phyloP scores from a whole-genome alignment of 2,888 invertebrate species.

The Bombylius major region DNA sequence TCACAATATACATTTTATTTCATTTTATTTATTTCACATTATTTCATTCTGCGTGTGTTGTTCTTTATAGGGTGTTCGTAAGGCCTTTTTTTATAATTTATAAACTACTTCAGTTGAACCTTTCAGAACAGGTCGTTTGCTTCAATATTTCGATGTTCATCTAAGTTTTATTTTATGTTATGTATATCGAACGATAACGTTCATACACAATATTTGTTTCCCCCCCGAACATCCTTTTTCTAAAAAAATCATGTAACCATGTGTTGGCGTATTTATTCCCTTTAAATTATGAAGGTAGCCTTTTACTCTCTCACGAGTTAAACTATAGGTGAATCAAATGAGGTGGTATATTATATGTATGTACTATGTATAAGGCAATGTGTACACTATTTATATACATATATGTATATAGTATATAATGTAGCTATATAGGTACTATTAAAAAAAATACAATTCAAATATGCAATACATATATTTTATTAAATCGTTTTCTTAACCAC shows the following conservation, averaged over 20 bases:
- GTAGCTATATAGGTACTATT: no score
- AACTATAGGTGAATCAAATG: background rate
- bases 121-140: slow-evolving; percentile 5
- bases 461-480: no score
- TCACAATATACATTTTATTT: background rate
- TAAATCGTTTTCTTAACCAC: no score
- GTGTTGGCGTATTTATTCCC: slow-evolving; percentile 8
- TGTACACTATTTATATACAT: no score
- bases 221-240: no score
- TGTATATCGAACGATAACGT: no score
- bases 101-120: slow-evolving; percentile 13
- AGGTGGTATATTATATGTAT: no score
- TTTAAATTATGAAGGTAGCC: slow-evolving; percentile 5
- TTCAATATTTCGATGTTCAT: slow-evolving; percentile 1
- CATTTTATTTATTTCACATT: background rate
- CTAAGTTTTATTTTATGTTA: background rate
- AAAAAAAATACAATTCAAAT: no score
- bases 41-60: slow-evolving; percentile 6
- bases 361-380: background rate
- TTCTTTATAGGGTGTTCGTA: slow-evolving; percentile 19
- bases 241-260: background rate
- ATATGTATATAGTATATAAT: no score
- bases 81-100: slow-evolving; percentile 18
- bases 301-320: background rate
- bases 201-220: no score